These are phyloP conservation scores for Pollimyrus isidori DNA, from an alignment of 2,113 vertebrate genomes.

Conservation along the genomic window DNA sequence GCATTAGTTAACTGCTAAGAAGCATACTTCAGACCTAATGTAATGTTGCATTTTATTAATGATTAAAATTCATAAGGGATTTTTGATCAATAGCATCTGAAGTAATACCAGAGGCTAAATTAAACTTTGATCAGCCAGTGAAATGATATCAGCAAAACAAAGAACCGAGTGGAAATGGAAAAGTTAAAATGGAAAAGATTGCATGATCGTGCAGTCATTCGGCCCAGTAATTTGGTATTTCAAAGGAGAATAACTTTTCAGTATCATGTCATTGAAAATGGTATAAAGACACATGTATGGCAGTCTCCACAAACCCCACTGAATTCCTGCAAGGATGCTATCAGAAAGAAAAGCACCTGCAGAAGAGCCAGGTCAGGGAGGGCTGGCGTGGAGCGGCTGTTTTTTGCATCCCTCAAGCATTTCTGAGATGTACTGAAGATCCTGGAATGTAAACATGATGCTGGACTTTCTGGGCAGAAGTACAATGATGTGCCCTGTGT, in stretches of 20 bases:
- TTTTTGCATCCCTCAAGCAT: constrained; percentile 5
- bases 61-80: constrained; percentile 18
- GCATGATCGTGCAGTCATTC: neutral
- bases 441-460: neutral
- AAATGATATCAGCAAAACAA: constrained; percentile 12
- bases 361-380: neutral
- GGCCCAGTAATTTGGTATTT: neutral
- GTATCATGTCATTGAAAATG: neutral
- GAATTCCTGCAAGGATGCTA: neutral
- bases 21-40: constrained; percentile 14
- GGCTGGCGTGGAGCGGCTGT: neutral
- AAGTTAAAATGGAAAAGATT: neutral
- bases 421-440: neutral
- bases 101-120: constrained; percentile 20
- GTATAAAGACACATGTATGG: neutral
- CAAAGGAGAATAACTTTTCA: neutral
- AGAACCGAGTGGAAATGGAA: constrained; percentile 5
- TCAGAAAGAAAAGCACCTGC: neutral
- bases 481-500: neutral
- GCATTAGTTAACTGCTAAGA: constrained; percentile 10
- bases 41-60: constrained; percentile 15
- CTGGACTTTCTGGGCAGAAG: neutral
- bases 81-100: constrained; percentile 23
- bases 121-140: constrained; percentile 21
- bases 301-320: neutral